Evolutionary conservation across 2,113 vertebrate genomes (phyloP), one percentile per base, ranked within the genome.

Genomic region (Pongo abelii): DNA sequence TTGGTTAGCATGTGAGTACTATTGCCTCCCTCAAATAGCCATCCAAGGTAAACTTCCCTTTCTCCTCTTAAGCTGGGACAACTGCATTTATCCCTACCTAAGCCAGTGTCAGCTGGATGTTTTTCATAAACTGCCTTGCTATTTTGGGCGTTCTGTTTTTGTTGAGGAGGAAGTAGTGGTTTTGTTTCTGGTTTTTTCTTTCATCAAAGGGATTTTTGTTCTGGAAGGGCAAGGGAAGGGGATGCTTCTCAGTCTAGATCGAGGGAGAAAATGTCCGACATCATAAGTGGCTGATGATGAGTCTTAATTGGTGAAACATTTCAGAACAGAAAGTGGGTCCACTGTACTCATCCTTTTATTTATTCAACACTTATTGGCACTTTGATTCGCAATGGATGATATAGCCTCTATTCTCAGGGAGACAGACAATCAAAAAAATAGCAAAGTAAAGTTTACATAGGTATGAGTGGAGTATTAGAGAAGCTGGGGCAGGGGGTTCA

Each of bases 151-250:
- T 96, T 96, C 80, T 98, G 77, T 89, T 96, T 97, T 91, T 59
- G 40, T 89, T 79, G 91, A 96, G 87, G 55, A 94, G 91, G 84
- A 98, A 96, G 81, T 92, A 84, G 85, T 96, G 83, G 94, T 98
- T 96, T 96, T 94, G 64, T 84, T 94, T 97, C 57, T 91, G 38
- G 0, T 59, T 61, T 69, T 90, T 78, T 78, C 67, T 85, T 70
- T 93, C 61, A 95, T 96, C 97, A 97, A 95, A 97, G 96, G 95
- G 92, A 84, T 92, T 81, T 89, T 79, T 93, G 78, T 95, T 97
- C 84, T 93, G 93, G 95, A 91, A 92, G 84, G 70, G 22, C 50
- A 57, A 80, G 70, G 75, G 78, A 57, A 83, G 12, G 94, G 80
- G 70, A 55, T 93, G 11, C 86, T 94, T 87, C 87, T 95, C 43